Base-by-base conservation (phyloP, 2,113 vertebrate species). In the Macrotis lagotis region DNA sequence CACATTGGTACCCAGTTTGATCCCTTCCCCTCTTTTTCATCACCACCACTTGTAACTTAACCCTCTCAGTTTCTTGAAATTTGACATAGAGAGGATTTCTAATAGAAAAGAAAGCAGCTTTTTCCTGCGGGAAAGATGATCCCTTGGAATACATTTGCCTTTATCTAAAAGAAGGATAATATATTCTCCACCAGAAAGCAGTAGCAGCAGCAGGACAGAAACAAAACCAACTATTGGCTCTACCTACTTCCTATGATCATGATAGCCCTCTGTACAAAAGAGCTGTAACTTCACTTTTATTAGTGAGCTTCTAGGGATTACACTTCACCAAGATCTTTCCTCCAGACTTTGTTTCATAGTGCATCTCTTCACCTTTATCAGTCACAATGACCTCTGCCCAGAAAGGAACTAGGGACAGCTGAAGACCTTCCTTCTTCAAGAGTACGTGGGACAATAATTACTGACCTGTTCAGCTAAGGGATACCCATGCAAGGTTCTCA, bases 121-220 rank as follows among this genome's bases (percentile, higher is more conserved):
- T 37, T 37, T 2, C 22, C 48, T 37, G 66, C 25, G 1, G 91
- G 66, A 1, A 59, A 93, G 66, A 26, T 91, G 48, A 89, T 93
- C 48, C 50, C 51, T 59, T 52, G 74, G 50, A 93, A 92, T 48
- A 95, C 24, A 25, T 94, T 88, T 25, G 88, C 59, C 44, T 74
- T 95, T 37, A 95, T 89, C 55, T 88, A 95, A 94, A 94, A 92
- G 53, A 95, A 96, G 94, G 94, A 97, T 97, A 93, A 89, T 31
- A 83, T 90, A 51, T 92, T 31, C 93, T 22, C 95, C 90, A 91
- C 94, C 89, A 92, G 90, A 97, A 94, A 96, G 91, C 50, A 96
- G 94, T 95, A 97, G 51, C 94, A 92, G 92, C 94, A 90, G 48
- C 50, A 8, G 89, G 47, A 7, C 11, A 26, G 74, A 24, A 52